Evolutionary conservation across 2,888 invertebrate species (phyloP), one percentile per base, ranked within the genome.

Genomic region (Podabrus alpinus): DNA sequence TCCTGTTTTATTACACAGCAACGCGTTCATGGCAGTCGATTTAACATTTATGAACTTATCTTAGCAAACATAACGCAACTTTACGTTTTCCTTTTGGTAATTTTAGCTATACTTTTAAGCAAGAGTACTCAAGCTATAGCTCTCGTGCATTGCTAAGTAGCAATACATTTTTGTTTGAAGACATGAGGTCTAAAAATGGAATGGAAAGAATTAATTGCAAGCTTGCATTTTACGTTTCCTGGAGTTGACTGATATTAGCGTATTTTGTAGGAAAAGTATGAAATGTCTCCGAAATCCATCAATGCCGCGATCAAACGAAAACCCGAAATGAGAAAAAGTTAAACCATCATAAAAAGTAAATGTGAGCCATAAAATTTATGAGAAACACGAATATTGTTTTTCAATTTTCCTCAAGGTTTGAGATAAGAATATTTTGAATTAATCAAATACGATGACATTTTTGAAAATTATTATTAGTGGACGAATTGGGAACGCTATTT

Each of bases 401-500:
- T 45, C 45, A 45, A 45, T n/a, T 45, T 45, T 45, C 7, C n/a
- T n/a, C 45, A n/a, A n/a, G n/a, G n/a, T 21, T 64, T n/a, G 1
- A 19, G 21, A 64, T 19, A n/a, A 15, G 17, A 25, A 17, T 17
- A 62, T 17, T 15, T 25, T 71, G 70, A 71, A 71, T 71, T 24
- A 71, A 71, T 66, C 73, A 66, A 19, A 64, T 69, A 70, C 71
- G 17, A 67, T 29, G 69, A 72, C 72, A 62, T 60, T 66, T 45
- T 45, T 71, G 66, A 29, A 19, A 64, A 76, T 69, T 60, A 73
- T 64, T 71, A 69, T 73, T 29, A 75, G 72, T 68, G 17, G 15
- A 68, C 29, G 69, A 64, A 71, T 73, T 72, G 66, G 64, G 71
- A 70, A 70, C 71, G 59, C 73, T 77, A 76, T 79, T 76, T 77